Base-by-base conservation (phyloP, 2,888 invertebrate species). In the Opisthograptis luteolata region DNA sequence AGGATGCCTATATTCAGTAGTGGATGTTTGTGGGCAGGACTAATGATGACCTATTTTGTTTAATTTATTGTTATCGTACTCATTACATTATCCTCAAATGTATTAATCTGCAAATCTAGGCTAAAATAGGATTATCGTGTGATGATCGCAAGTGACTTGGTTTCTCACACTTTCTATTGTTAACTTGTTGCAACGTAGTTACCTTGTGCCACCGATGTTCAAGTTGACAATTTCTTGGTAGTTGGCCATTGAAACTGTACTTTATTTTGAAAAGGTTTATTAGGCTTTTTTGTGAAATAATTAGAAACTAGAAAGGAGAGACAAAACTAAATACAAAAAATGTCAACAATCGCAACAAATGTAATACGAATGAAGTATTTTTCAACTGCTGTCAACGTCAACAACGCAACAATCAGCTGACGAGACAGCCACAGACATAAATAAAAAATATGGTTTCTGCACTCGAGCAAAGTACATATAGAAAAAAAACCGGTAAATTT, bases 161-260 rank as follows among this genome's bases (percentile, higher is more conserved):
- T 43, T 39, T 43, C 32, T 10, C 9, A 42, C 2, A 37, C 15
- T 20, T 10, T 30, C 2, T 25, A 25, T n/a, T 37, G 20, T 19
- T 31, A 8, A 10, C 2, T 57, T 51, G 36, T n/a, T n/a, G n/a
- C n/a, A 34, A 8, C 13, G 8, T 6, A 75, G 81, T 84, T 92
- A 97, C 98, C 96, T 95, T 72, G 96, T 96, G 57, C 99, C 99
- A 51, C 99, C 99, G 63, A 99, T 97, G 88, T 99, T 99, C 62
- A 99, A 92, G 85, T 98, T 96, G 53, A 99, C 94, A 66, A 99
- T 97, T 83, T 90, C 90, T 73, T 90, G 90, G 59, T 87, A 91
- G 60, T 88, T 89, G 53, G 90, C 76, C 90, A 90, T 90, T 70
- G 66, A 14, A 0, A 25, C 19, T 7, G n/a, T n/a, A n/a, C 3